Evolutionary conservation across 2,797 vertebrate species (phyloP), one percentile per base, ranked within the genome.

Genomic region (Fistularia tabacaria): DNA sequence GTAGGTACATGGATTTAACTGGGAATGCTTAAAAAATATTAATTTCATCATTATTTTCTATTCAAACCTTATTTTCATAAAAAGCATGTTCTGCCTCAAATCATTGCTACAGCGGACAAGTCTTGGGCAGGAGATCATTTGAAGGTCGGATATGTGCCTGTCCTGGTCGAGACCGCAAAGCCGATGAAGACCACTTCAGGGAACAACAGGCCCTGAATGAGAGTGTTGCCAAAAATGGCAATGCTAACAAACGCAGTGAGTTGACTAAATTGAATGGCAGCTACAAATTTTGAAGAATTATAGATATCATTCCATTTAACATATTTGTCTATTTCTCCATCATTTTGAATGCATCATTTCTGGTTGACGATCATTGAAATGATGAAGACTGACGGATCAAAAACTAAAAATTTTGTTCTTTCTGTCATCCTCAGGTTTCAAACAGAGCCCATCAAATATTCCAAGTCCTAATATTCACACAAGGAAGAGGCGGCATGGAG

Each of bases 71-170:
- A 25, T 25, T 25, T 25, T 25, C 39, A 40, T 40, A 40, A 10
- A 43, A 1, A 10, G 25, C n/a, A 11, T 53, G 57, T 57, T 54
- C 11, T 47, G 7, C 62, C 5, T 5, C 2, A 3, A 38, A 54
- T 66, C 0, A 42, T 58, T 38, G 54, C 46, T 38, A 0, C 86
- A 99, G 97, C 0, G 97, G 97, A 14, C 97, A 99, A 74, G 97
- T 99, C 10, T 79, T 99, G 66, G 97, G 97, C 1, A 91, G 97
- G 58, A 90, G 96, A 69, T 98, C 95, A 0, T 99, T 99, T 1
- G 97, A 99, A 87, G 97, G 95, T 10, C 91, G 97, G 66, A 99
- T 99, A 87, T 99, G 97, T 0, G 97, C 97, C 6, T 99, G 97
- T 65, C 97, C 97, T 0, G 97, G 97, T 47, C 90, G 97, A 36